These are phyloP conservation scores for Psilopogon haemacephalus DNA, from an alignment of 2,113 vertebrate species.

Conservation along the genomic window DNA sequence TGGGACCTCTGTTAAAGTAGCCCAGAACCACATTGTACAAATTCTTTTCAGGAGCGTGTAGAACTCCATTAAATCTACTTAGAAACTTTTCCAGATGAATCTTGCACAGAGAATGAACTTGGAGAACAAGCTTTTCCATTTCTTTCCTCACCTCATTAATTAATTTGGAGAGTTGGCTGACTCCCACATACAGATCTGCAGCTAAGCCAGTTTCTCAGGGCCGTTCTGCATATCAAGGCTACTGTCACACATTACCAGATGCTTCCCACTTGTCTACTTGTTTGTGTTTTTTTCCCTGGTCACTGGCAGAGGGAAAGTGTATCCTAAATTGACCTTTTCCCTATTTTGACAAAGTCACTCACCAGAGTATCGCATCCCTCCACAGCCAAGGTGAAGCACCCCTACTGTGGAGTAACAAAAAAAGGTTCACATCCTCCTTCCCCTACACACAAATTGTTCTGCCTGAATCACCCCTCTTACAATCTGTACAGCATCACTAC, in stretches of 20 bases:
- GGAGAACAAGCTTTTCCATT: neutral
- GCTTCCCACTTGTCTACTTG: neutral
- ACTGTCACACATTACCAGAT: neutral
- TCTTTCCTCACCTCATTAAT: slow-evolving; percentile 29
- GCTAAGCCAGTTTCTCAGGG: neutral
- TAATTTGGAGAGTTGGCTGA: neutral
- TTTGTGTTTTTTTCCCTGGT: neutral
- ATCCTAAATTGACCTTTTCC: neutral
- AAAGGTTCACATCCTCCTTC: neutral
- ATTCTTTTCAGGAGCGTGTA: neutral
- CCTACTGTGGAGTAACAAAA: neutral
- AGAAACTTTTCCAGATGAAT: slow-evolving; percentile 16
- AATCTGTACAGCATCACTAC: neutral
- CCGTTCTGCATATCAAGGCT: neutral
- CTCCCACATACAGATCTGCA: neutral
- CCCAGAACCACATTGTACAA: neutral
- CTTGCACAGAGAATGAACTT: neutral
- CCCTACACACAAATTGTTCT: neutral
- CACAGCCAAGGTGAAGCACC: neutral
- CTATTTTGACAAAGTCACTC: neutral
- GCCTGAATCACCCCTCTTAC: neutral
- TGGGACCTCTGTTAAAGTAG: neutral
- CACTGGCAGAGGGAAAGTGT: neutral
- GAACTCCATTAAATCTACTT: neutral
- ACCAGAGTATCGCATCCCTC: neutral